phyloP scores from a whole-genome alignment of 1,140 invertebrate species.

The Cyclina sinensis region DNA sequence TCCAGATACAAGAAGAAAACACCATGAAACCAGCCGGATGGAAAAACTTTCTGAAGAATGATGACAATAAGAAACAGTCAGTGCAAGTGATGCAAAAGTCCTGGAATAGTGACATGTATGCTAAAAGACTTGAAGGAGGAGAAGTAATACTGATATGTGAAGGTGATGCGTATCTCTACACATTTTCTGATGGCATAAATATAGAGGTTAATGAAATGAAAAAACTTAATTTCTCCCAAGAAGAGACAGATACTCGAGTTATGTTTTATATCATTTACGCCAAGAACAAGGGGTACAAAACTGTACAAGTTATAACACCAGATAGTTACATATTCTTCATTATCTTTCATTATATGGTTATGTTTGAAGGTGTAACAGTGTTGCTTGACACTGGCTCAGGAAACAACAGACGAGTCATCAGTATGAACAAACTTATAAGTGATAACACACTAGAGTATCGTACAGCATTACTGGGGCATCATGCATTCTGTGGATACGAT shows the following conservation, averaged over 20 bases:
- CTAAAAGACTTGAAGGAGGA: conserved; percentile 14
- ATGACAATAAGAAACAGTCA: conserved; percentile 70
- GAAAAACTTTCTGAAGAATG: conserved; percentile 66
- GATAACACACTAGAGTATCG: conserved; percentile 1
- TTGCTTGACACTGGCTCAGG: conserved; percentile 68
- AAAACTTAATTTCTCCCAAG: too few species aligned
- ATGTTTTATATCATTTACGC: too few species aligned
- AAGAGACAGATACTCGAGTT: too few species aligned
- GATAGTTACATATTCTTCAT: conserved; percentile 71
- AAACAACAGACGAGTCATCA: conserved; percentile 55
- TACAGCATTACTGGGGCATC: conserved; percentile 2
- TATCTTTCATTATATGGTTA: conserved; percentile 56
- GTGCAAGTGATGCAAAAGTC: conserved; percentile 27
- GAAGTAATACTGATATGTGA: too few species aligned
- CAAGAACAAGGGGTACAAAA: too few species aligned
- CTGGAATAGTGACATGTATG: conserved; percentile 25
- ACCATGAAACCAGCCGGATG: conserved; percentile 62
- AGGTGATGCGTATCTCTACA: too few species aligned
- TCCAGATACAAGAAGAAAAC: conserved; percentile 44
- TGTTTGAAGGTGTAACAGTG: conserved; percentile 30
- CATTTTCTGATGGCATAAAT: too few species aligned
- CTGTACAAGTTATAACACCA: too few species aligned
- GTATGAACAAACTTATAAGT: not conserved
- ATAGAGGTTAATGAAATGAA: too few species aligned
- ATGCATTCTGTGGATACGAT: conserved; percentile 7